Conservation (phyloP, 2,797 vertebrate genomes). For the Semaprochilodus insignis region DNA sequence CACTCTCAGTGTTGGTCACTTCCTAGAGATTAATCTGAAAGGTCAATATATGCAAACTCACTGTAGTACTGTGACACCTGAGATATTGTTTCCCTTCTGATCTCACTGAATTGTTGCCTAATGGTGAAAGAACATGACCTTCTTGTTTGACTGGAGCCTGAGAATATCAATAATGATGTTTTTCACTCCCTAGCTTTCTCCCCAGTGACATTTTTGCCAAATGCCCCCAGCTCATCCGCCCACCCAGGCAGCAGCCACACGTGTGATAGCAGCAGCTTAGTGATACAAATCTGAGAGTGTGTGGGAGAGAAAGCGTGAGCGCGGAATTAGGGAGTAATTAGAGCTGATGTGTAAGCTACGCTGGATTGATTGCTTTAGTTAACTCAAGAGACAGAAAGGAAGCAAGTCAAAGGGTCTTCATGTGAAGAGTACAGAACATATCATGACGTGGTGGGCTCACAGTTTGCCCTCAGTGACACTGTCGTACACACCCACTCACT, state of each 20-base stretch:
- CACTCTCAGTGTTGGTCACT: background rate
- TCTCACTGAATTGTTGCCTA: background rate
- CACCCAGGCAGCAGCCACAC: slow-evolving; percentile 24
- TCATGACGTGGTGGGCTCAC: background rate
- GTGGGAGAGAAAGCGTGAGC: slow-evolving; percentile 38
- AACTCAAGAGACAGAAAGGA: slow-evolving; percentile 23
- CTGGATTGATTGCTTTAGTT: slow-evolving; percentile 31
- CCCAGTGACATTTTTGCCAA: slow-evolving; percentile 35
- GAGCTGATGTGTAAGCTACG: slow-evolving; percentile 3
- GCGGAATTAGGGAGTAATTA: slow-evolving; percentile 37
- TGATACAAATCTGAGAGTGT: slow-evolving; percentile 18
- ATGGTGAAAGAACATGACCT: slow-evolving; percentile 2
- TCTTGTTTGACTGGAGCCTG: background rate
- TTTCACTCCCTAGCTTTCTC: slow-evolving; percentile 21
- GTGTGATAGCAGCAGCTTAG: slow-evolving; percentile 32
- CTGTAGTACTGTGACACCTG: background rate
- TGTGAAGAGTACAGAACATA: background rate
- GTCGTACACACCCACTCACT: background rate
- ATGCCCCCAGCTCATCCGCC: slow-evolving; percentile 17
- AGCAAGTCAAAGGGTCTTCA: background rate
- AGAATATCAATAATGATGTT: slow-evolving; percentile 41
- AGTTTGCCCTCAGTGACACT: background rate
- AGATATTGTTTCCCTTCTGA: slow-evolving; percentile 27
- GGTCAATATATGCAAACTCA: background rate
- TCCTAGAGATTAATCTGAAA: background rate